phyloP scores from a whole-genome alignment of 1,140 invertebrate genomes.

The Chironomus striatipennis region DNA sequence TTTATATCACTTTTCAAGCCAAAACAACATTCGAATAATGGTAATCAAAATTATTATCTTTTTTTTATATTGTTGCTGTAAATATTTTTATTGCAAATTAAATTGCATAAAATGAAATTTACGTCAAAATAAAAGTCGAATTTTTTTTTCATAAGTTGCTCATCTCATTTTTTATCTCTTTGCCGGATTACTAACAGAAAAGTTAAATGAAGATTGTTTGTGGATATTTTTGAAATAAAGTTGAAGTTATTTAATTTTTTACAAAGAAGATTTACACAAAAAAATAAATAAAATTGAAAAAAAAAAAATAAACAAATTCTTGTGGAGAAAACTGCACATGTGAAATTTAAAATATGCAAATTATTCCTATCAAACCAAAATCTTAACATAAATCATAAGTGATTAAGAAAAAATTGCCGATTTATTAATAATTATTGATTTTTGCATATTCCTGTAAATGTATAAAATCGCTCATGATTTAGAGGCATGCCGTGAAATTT shows the following conservation, averaged over 20 bases:
- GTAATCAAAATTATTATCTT: neutral
- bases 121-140: slow-evolving; percentile 1
- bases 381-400: neutral
- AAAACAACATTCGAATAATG: neutral
- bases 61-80: neutral
- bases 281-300: too few species aligned
- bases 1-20: slow-evolving; percentile 8
- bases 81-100: neutral
- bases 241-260: too few species aligned
- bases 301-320: neutral
- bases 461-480: neutral
- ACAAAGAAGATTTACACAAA: too few species aligned
- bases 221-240: too few species aligned
- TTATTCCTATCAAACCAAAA: neutral
- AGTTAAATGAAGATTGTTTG: too few species aligned
- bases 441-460: neutral
- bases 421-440: neutral
- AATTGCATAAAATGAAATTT: neutral
- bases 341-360: slow-evolving; percentile 3
- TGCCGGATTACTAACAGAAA: neutral
- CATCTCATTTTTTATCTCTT: neutral
- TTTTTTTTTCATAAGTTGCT: neutral
- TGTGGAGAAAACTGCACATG: neutral
- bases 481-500: neutral
- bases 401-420: neutral